Evolutionary conservation across 2,113 vertebrate genomes (phyloP).

Genomic region (Fregetta grallaria): DNA sequence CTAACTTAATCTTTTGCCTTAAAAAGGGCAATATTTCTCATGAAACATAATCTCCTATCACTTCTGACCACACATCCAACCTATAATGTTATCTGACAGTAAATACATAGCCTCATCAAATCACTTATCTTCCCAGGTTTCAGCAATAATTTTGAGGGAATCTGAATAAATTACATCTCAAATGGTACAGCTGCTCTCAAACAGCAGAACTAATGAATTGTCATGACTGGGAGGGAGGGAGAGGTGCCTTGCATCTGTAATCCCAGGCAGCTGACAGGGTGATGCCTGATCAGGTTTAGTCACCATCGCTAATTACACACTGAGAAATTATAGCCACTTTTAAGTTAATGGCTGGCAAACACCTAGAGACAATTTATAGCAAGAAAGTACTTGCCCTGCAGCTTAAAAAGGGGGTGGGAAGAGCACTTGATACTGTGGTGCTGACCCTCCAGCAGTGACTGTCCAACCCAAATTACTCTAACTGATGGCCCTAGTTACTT

Average conservation of each 20-base stretch:
- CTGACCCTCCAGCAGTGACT: background rate
- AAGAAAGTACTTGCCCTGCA: background rate
- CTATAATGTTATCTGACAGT: conserved; percentile 71
- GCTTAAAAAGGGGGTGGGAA: background rate
- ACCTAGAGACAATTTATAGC: conserved; percentile 16
- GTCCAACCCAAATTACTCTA: background rate
- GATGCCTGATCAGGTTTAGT: conserved; percentile 46
- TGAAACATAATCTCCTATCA: conserved; percentile 48
- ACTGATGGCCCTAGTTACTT: background rate
- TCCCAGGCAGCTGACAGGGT: conserved; percentile 38
- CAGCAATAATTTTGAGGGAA: conserved; percentile 66
- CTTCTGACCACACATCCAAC: conserved; percentile 59
- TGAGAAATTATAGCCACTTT: conserved; percentile 61
- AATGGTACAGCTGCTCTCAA: conserved; percentile 73
- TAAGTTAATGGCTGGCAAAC: conserved; percentile 65
- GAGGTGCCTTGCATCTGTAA: conserved; percentile 58
- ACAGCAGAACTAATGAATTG: conserved; percentile 77
- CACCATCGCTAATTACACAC: conserved; percentile 61
- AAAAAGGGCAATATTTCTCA: conserved; percentile 38
- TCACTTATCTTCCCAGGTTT: conserved; percentile 63
- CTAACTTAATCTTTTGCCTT: conserved; percentile 41
- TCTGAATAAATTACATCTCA: conserved; percentile 73
- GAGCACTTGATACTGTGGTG: background rate
- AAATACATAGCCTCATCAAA: conserved; percentile 75
- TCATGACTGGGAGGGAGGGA: conserved; percentile 55